Conservation (phyloP, 2,797 vertebrate genomes). For the Betta splendens region DNA sequence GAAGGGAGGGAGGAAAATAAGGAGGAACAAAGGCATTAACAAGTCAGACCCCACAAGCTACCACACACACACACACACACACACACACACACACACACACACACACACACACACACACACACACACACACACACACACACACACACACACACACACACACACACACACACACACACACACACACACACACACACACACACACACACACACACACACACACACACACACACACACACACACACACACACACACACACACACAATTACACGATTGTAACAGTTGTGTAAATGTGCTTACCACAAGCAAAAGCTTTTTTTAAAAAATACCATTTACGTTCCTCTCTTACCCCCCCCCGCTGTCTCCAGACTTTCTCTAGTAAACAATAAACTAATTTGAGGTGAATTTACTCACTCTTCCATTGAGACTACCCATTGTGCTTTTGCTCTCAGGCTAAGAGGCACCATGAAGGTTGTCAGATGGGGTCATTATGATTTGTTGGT, state of each 20-base stretch:
- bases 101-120: too few species aligned
- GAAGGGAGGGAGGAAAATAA: slow-evolving; percentile 36
- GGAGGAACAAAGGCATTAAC: slow-evolving; percentile 67
- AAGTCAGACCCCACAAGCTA: slow-evolving; percentile 54
- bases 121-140: slow-evolving; percentile 12
- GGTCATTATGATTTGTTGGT: slow-evolving; percentile 67
- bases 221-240: slow-evolving; percentile 19
- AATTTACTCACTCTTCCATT: slow-evolving; percentile 62
- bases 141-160: slow-evolving; percentile 18
- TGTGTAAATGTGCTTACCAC: slow-evolving; percentile 49
- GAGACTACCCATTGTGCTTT: slow-evolving; percentile 55
- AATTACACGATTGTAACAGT: slow-evolving; percentile 36
- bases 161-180: slow-evolving; percentile 18
- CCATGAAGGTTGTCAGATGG: slow-evolving; percentile 65
- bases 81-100: slow-evolving; percentile 16
- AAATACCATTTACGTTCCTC: background rate
- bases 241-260: too few species aligned
- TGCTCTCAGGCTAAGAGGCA: slow-evolving; percentile 58
- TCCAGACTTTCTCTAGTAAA: slow-evolving; percentile 41
- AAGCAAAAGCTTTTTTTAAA: slow-evolving; percentile 4
- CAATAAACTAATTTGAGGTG: slow-evolving; percentile 59
- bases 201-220: slow-evolving; percentile 9
- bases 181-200: slow-evolving; percentile 8
- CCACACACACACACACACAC: slow-evolving; percentile 17
- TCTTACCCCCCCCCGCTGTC: slow-evolving; percentile 13